A percentile compares a stretch with the other conserved stretches of the same genome.
These are phyloP conservation scores for Aleiodes testaceus DNA, from an alignment of 2,888 invertebrate species.

Conservation along the genomic window DNA sequence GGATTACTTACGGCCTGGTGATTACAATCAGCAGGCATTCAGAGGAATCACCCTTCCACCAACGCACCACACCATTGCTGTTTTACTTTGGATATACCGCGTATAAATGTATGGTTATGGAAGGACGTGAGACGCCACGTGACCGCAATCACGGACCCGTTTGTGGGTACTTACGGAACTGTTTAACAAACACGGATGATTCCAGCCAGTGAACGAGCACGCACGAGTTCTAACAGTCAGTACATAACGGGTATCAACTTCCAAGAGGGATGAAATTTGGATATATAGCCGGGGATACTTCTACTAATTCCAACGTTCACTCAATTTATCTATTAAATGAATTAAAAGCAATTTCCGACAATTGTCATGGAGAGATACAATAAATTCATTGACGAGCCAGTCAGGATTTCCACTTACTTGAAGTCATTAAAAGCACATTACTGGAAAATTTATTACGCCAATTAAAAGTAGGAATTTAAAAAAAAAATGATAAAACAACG, in stretches of 20 bases:
- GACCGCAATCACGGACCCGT: constrained; percentile 71
- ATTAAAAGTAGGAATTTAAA: too few relatives aligned
- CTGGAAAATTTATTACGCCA: too few relatives aligned
- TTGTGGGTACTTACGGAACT: constrained; percentile 67
- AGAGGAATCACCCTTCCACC: constrained; percentile 66
- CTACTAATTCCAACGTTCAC: neutral
- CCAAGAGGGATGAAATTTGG: constrained; percentile 13
- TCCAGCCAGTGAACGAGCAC: constrained; percentile 33
- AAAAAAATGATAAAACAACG: neutral
- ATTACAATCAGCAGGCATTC: constrained; percentile 72
- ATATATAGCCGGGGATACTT: neutral
- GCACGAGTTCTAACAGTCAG: constrained; percentile 30
- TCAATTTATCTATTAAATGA: neutral
- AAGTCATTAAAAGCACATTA: too few relatives aligned
- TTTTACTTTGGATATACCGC: constrained; percentile 42
- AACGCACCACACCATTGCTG: constrained; percentile 49
- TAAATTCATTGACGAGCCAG: too few relatives aligned
- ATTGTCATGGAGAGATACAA: too few relatives aligned
- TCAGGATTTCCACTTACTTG: too few relatives aligned
- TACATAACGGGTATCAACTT: constrained; percentile 10
- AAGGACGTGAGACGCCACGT: constrained; percentile 69
- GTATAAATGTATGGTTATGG: constrained; percentile 45
- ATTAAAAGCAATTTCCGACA: too few relatives aligned
- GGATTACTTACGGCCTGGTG: constrained; percentile 71
- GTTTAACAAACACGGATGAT: constrained; percentile 64